A percentile compares a stretch with the other conserved stretches of the same genome.
Evolutionary conservation across 2,888 invertebrate genomes (phyloP).

Genomic region (Tetranychus truncatus): DNA sequence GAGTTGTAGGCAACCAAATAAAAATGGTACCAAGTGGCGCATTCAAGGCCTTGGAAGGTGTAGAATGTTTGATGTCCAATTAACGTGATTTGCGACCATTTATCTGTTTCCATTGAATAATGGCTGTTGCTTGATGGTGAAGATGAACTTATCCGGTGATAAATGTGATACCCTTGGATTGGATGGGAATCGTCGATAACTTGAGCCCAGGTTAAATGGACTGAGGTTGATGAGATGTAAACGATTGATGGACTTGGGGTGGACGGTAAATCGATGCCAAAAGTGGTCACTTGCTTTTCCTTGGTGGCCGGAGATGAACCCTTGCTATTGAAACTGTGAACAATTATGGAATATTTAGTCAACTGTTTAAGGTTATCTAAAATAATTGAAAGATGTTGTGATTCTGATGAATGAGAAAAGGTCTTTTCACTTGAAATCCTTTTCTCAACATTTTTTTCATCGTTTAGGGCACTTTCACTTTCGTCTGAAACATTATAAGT

Average conservation of each 20-base stretch:
- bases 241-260: neutral
- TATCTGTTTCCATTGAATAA: neutral
- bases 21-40: slow-evolving; percentile 34
- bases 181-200: slow-evolving; percentile 11
- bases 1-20: slow-evolving; percentile 32
- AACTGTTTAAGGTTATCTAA: slow-evolving; percentile 23
- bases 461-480: neutral
- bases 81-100: slow-evolving; percentile 26
- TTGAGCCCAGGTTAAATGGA: slow-evolving; percentile 25
- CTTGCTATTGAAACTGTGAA: slow-evolving; percentile 33
- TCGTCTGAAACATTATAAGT: neutral
- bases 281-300: slow-evolving; percentile 10
- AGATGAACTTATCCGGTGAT: slow-evolving; percentile 18
- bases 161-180: slow-evolving; percentile 22
- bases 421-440: neutral
- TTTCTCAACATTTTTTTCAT: neutral
- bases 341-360: slow-evolving; percentile 33
- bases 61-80: slow-evolving; percentile 26
- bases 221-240: slow-evolving; percentile 18
- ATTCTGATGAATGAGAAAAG: neutral
- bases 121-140: neutral
- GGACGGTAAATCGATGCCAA: slow-evolving; percentile 12
- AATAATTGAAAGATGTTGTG: slow-evolving; percentile 14
- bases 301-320: slow-evolving; percentile 26
- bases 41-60: slow-evolving; percentile 28